Conservation (phyloP, 2,888 invertebrate species). For the Scrobipalpa atriplicella region DNA sequence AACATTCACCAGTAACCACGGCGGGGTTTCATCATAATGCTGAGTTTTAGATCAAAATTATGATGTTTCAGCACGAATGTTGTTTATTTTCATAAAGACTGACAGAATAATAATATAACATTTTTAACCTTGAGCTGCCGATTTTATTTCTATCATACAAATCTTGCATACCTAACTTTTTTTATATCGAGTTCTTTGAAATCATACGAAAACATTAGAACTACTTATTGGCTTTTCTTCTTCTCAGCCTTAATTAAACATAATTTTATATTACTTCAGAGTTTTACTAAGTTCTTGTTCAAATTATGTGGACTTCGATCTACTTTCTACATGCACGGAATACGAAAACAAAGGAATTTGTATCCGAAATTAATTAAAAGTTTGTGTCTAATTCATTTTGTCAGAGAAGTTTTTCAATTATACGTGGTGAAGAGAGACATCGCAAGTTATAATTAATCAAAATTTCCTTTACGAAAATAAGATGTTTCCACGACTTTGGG, state of each 20-base stretch:
- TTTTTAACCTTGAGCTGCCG: too few species aligned
- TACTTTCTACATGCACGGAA: neutral
- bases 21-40: conserved; percentile 33
- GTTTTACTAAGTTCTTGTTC: neutral
- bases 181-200: too few species aligned
- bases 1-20: conserved; percentile 32
- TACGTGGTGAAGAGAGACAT: conserved; percentile 19
- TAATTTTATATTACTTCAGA: neutral
- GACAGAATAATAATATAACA: conserved; percentile 10
- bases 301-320: neutral
- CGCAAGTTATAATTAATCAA: conserved; percentile 18
- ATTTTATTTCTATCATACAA: too few species aligned
- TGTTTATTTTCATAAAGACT: conserved; percentile 32
- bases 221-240: too few species aligned
- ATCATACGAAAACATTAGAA: too few species aligned
- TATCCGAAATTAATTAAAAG: conserved; percentile 27
- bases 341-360: conserved; percentile 16
- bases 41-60: conserved; percentile 37
- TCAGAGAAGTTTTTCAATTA: conserved; percentile 25
- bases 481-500: neutral
- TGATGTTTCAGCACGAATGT: conserved; percentile 32
- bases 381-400: conserved; percentile 27
- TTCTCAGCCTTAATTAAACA: too few species aligned
- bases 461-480: conserved; percentile 11
- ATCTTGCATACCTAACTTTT: too few species aligned